Evolutionary conservation across 37 sponge, comb jelly and placozoan genomes (phyloP).

Genomic region (Ephydatia muelleri): DNA sequence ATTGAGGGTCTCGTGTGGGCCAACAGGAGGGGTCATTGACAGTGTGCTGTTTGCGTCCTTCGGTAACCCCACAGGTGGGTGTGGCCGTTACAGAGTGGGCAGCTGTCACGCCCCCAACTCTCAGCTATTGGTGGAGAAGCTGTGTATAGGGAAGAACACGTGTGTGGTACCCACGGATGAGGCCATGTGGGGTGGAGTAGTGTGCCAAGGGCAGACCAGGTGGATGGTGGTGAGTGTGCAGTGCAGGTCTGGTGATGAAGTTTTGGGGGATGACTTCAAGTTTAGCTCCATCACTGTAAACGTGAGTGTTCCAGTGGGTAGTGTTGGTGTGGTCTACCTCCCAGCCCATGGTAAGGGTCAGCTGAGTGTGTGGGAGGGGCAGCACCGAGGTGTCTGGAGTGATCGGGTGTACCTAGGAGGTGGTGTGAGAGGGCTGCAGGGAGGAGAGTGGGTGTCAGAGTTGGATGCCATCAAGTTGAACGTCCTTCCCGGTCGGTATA

Average conservation of each 20-base stretch:
- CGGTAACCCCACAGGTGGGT: slow-evolving; percentile 36
- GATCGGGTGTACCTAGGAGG: background rate
- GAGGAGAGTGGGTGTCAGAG: slow-evolving; percentile 4
- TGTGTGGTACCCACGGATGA: slow-evolving; percentile 35
- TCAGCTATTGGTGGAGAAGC: slow-evolving; percentile 3
- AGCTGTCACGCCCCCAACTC: slow-evolving; percentile 24
- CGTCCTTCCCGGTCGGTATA: slow-evolving; percentile 19
- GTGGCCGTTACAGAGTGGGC: slow-evolving; percentile 28
- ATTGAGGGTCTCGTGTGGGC: slow-evolving; percentile 22
- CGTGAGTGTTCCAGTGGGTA: slow-evolving; percentile 34
- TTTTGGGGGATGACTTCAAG: background rate
- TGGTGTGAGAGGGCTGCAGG: background rate
- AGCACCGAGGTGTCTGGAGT: background rate
- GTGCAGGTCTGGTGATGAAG: slow-evolving; percentile 1
- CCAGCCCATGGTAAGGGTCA: slow-evolving; percentile 32
- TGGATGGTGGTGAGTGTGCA: slow-evolving; percentile 37
- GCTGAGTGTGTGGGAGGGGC: slow-evolving; percentile 21
- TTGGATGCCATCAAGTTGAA: background rate
- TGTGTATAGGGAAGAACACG: slow-evolving; percentile 17
- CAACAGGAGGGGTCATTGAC: slow-evolving; percentile 17
- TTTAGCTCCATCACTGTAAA: slow-evolving; percentile 23
- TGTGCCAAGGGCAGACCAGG: slow-evolving; percentile 13
- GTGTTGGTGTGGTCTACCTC: slow-evolving; percentile 14
- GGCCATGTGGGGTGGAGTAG: slow-evolving; percentile 33
- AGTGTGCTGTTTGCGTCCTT: slow-evolving; percentile 37